Base-by-base conservation (phyloP, 2,797 vertebrate genomes). In the Oryzias sinensis region DNA sequence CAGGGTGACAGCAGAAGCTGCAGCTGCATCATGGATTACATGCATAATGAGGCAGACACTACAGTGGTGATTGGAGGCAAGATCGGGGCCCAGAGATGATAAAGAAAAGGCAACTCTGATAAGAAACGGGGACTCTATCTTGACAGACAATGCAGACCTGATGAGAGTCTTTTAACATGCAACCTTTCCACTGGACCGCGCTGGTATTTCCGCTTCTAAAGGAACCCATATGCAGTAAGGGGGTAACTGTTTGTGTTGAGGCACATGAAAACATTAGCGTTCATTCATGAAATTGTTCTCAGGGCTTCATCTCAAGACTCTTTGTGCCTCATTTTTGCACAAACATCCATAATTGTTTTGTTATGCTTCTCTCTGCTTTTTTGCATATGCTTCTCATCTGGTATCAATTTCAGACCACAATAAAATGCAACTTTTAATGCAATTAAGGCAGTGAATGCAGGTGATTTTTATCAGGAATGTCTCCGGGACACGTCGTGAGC, bases 41-140 rank as follows among this genome's bases (percentile, higher is more conserved):
- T 82, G 85, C 87, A 89, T 91, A 93, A 93, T 88, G 76, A 92
- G 87, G 78, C 57, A 56, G 85, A 83, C 79, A 87, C 82, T 84
- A 81, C 85, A 69, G 88, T 69, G 70, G 60, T 77, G 82, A 78
- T 57, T 75, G 64, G 78, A 82, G 89, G 70, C 69, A 65, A 82
- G 74, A 88, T 70, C 68, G 43, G 71, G 49, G 67, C 70, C 67
- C 58, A 54, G 79, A 74, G 59, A 65, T 41, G 43, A 73, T 74
- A 73, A 80, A 45, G 46, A 62, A 73, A 52, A 59, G 67, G 64
- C 72, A 65, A 52, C 69, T 65, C 55, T 67, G 71, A 76, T 77
- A 70, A 62, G 60, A 68, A 73, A 61, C 24, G 18, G 29, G 15
- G 43, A 53, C 55, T 68, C 68, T 63, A 67, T 78, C 64, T 74